Conservation (phyloP, 2,888 invertebrate genomes). For the Glaucopsyche alexis region DNA sequence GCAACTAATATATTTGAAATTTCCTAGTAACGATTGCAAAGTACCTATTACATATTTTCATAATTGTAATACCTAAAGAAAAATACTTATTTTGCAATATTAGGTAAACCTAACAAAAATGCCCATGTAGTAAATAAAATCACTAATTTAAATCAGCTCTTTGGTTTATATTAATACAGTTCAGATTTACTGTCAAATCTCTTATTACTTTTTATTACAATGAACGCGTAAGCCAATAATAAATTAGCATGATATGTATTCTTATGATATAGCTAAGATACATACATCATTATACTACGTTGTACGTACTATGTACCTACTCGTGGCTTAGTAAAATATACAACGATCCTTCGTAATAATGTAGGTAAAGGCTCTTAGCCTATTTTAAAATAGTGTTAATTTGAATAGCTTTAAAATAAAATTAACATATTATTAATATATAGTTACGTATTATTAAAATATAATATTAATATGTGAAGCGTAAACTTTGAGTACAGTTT, state of each 20-base stretch:
- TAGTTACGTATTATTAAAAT: no score
- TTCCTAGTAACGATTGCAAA: background rate
- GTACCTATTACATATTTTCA: background rate
- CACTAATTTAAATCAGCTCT: background rate
- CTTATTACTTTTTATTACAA: background rate
- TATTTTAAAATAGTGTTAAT: no score
- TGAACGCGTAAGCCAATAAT: background rate
- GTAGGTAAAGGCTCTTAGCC: no score
- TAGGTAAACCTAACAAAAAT: background rate
- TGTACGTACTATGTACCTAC: background rate
- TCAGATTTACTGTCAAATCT: background rate
- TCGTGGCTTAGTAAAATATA: background rate
- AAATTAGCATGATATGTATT: background rate
- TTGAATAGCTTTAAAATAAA: no score
- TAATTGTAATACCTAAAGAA: background rate
- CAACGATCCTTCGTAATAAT: background rate
- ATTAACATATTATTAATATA: no score
- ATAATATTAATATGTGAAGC: no score
- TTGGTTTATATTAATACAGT: background rate
- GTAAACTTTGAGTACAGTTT: no score
- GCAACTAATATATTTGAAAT: background rate
- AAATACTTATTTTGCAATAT: background rate
- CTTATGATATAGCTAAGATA: background rate
- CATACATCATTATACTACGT: background rate
- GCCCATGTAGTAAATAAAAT: background rate